phyloP scores from a whole-genome alignment of 2,888 invertebrate genomes.

The Hirtodrosophila histrioides region DNA sequence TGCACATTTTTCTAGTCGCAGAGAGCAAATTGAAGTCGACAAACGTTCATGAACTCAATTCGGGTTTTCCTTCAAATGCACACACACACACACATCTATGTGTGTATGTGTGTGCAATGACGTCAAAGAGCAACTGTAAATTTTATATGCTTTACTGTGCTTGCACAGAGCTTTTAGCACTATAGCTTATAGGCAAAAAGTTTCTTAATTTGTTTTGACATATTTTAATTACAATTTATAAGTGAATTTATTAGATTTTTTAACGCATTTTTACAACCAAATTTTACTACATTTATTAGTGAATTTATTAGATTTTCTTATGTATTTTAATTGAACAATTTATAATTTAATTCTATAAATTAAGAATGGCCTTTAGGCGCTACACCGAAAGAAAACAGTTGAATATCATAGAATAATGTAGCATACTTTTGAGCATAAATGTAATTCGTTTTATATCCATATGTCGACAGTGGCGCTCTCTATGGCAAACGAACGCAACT shows the following conservation, averaged over 20 bases:
- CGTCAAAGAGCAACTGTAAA: constrained; percentile 77
- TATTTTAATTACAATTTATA: no score
- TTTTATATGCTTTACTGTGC: constrained; percentile 20
- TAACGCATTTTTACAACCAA: no score
- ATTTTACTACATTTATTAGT: no score
- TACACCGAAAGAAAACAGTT: no score
- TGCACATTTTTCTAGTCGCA: constrained; percentile 57
- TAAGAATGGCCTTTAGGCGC: no score
- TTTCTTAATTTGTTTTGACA: no score
- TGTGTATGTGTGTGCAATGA: constrained; percentile 48
- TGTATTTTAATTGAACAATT: no score
- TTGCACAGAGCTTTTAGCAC: constrained; percentile 27
- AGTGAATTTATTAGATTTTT: not conserved
- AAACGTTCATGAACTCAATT: constrained; percentile 83
- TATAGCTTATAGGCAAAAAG: constrained; percentile 4
- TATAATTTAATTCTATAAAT: no score
- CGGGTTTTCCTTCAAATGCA: constrained; percentile 71
- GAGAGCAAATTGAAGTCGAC: constrained; percentile 80
- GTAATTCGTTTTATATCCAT: no score
- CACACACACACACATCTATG: constrained; percentile 23
- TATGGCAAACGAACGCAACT: not conserved
- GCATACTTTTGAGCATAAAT: constrained; percentile 20
- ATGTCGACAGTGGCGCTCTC: constrained; percentile 2
- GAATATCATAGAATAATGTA: not conserved
- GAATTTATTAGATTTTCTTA: no score